phyloP scores from a whole-genome alignment of 2,113 vertebrate genomes.

The Carassius auratus region DNA sequence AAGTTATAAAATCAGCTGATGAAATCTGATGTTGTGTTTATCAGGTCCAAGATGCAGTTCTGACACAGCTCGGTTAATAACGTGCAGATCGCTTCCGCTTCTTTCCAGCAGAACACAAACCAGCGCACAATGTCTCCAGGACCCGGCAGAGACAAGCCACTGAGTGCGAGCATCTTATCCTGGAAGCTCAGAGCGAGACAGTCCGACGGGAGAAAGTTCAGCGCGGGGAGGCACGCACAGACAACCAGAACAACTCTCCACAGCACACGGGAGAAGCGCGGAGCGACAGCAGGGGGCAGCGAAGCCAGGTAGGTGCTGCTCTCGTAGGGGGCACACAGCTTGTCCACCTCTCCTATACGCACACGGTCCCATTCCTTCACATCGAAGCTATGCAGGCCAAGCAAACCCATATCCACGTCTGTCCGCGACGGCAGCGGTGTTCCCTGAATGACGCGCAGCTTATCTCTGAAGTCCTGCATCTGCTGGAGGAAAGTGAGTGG shows the following conservation, averaged over 20 bases:
- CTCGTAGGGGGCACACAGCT: constrained; percentile 88
- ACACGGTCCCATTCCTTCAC: constrained; percentile 89
- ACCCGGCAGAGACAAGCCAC: constrained; percentile 69
- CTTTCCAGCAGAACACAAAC: constrained; percentile 76
- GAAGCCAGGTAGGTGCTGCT: constrained; percentile 68
- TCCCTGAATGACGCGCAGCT: constrained; percentile 83
- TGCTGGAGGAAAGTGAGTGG: constrained; percentile 89
- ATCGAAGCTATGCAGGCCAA: constrained; percentile 83
- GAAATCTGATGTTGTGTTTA: constrained; percentile 82
- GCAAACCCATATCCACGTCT: constrained; percentile 76
- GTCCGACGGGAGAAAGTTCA: constrained; percentile 60
- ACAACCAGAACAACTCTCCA: constrained; percentile 45
- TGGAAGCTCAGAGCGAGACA: constrained; percentile 67
- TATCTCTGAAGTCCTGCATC: constrained; percentile 93
- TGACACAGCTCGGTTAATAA: constrained; percentile 77
- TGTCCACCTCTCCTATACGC: constrained; percentile 88
- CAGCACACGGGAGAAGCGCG: constrained; percentile 55
- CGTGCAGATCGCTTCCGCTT: constrained; percentile 73
- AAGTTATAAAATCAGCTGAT: constrained; percentile 75
- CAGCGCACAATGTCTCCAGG: constrained; percentile 73
- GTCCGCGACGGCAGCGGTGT: constrained; percentile 78
- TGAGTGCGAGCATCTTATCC: constrained; percentile 65
- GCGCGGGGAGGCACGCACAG: constrained; percentile 56
- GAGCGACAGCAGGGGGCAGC: constrained; percentile 48
- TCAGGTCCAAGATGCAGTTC: constrained; percentile 75